Conservation (phyloP, 53 echinoderm and acorn worm genomes). For the Temnopleurus reevesii region DNA sequence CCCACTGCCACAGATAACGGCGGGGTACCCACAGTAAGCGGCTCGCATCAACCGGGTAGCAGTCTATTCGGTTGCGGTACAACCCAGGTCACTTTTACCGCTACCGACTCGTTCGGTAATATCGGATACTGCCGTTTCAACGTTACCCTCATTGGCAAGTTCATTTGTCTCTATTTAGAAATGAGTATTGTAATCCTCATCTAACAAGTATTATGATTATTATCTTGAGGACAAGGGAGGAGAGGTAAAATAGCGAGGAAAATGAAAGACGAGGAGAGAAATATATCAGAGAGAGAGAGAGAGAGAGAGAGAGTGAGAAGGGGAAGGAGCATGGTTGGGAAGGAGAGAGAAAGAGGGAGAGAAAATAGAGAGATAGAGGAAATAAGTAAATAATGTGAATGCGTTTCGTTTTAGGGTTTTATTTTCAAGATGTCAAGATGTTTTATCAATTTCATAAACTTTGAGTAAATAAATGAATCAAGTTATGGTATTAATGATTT, state of each 20-base stretch:
- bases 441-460: too few species aligned
- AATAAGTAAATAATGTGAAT: too few species aligned
- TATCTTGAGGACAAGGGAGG: too few species aligned
- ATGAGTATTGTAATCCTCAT: too few species aligned
- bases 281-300: not conserved
- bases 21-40: not conserved
- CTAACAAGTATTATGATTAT: too few species aligned
- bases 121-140: constrained; percentile 6
- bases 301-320: not conserved
- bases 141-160: constrained; percentile 9
- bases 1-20: constrained; percentile 34
- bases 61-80: constrained; percentile 22
- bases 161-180: too few species aligned
- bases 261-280: too few species aligned
- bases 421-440: too few species aligned
- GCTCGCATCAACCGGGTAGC: not conserved
- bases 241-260: too few species aligned
- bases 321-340: not conserved
- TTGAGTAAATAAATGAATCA: too few species aligned
- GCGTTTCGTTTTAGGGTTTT: too few species aligned
- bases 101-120: not conserved
- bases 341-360: not conserved
- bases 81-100: constrained; percentile 1
- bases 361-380: not conserved
- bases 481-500: too few species aligned